Conservation (phyloP, 30 jellyfish, hydroid and myxozoan species). For the Chironex yamaguchii region DNA sequence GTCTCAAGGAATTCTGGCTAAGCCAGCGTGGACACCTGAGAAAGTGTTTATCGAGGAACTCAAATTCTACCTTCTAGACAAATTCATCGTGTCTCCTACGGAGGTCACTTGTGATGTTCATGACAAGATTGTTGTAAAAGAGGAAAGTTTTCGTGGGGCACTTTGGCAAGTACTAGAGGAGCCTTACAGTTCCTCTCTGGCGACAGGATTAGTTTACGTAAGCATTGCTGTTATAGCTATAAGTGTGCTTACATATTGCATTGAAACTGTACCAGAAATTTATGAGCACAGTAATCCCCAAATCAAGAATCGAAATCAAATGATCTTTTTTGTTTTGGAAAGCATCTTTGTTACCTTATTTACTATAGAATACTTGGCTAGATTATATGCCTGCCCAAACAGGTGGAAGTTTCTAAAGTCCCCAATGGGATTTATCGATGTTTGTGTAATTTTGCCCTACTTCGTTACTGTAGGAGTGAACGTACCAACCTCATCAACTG, state of each 20-base stretch:
- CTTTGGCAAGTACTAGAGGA: constrained; percentile 64
- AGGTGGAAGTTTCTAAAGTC: constrained; percentile 45
- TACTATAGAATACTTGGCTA: constrained; percentile 49
- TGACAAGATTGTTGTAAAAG: not conserved
- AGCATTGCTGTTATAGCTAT: constrained; percentile 32
- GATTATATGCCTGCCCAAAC: constrained; percentile 53
- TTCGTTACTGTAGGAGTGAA: constrained; percentile 8
- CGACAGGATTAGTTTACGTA: constrained; percentile 39
- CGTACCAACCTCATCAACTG: constrained; percentile 1
- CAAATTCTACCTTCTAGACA: constrained; percentile 16
- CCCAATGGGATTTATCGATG: constrained; percentile 62
- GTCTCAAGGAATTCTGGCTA: constrained; percentile 69
- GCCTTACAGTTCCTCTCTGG: constrained; percentile 58
- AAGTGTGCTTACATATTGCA: constrained; percentile 54
- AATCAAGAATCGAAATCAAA: not conserved
- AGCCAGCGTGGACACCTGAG: constrained; percentile 51
- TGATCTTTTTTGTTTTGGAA: constrained; percentile 48
- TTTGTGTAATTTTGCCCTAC: constrained; percentile 53
- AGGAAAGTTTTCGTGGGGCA: not conserved
- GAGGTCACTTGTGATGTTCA: constrained; percentile 4
- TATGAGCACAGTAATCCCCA: not conserved
- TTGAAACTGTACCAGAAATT: constrained; percentile 44
- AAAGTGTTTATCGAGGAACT: constrained; percentile 44
- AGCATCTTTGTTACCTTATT: constrained; percentile 51
- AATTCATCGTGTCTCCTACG: not conserved